Conservation (phyloP, 1,140 invertebrate species). For the Chironomus striatipennis region DNA sequence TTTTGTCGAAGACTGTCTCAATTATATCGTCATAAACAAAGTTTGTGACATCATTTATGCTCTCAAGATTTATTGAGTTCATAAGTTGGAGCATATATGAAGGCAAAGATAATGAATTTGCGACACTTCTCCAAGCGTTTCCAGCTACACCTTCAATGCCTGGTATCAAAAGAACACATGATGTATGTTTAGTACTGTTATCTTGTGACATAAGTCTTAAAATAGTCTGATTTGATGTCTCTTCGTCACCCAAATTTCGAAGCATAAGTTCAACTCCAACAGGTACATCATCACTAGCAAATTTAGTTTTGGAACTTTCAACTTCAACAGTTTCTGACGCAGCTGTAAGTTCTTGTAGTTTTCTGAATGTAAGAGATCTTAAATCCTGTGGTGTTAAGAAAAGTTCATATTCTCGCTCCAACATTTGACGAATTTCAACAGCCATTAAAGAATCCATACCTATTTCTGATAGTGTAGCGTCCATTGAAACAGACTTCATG, state of each 20-base stretch:
- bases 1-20: conserved; percentile 51
- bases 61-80: conserved; percentile 27
- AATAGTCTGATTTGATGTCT: conserved; percentile 31
- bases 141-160: conserved; percentile 67
- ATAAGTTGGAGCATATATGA: conserved; percentile 33
- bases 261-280: conserved; percentile 44
- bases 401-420: conserved; percentile 75
- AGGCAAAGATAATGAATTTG: conserved; percentile 29
- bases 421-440: conserved; percentile 77
- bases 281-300: conserved; percentile 32
- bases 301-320: conserved; percentile 38
- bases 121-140: conserved; percentile 36
- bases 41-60: neutral
- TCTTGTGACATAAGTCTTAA: conserved; percentile 36
- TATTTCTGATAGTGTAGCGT: conserved; percentile 69
- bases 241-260: conserved; percentile 48
- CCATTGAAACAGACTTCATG: conserved; percentile 50
- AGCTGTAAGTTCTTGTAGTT: conserved; percentile 52
- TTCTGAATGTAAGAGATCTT: conserved; percentile 50
- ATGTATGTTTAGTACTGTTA: conserved; percentile 36
- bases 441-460: conserved; percentile 87
- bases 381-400: conserved; percentile 71
- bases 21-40: conserved; percentile 30
- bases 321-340: conserved; percentile 42
- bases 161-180: conserved; percentile 61